These are phyloP conservation scores for Sarcophaga rosellei DNA, from an alignment of 2,888 invertebrate species.

Conservation along the genomic window DNA sequence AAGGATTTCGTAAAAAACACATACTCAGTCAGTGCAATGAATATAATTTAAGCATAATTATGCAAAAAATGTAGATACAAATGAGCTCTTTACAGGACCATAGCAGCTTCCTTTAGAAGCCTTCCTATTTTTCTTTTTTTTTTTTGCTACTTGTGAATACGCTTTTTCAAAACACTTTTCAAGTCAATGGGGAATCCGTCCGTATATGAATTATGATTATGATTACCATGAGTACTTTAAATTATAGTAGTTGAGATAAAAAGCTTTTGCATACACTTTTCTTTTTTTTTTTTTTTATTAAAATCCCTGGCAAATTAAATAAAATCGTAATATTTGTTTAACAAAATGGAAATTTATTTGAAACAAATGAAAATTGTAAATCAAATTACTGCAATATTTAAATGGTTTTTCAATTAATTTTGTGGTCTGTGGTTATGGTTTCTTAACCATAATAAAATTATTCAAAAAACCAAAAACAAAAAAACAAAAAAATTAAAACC, in stretches of 20 bases:
- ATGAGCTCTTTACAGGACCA: background rate
- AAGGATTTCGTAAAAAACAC: background rate
- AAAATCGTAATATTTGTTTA: background rate
- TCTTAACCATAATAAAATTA: slow-evolving; percentile 59
- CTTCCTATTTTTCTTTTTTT: no score
- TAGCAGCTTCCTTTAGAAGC: no score
- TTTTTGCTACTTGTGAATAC: background rate
- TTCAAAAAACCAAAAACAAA: slow-evolving; percentile 38
- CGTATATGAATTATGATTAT: background rate
- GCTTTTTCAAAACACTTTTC: background rate
- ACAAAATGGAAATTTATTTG: slow-evolving; percentile 35
- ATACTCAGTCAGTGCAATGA: slow-evolving; percentile 38
- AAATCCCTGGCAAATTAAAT: background rate
- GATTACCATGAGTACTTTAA: slow-evolving; percentile 47
- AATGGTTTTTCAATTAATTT: slow-evolving; percentile 63
- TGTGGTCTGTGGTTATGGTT: slow-evolving; percentile 41
- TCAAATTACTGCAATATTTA: slow-evolving; percentile 29
- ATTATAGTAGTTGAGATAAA: slow-evolving; percentile 45
- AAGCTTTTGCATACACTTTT: slow-evolving; percentile 30
- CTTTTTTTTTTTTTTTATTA: background rate
- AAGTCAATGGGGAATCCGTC: background rate
- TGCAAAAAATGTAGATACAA: slow-evolving; percentile 2
- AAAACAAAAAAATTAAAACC: slow-evolving; percentile 41
- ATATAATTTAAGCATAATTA: slow-evolving; percentile 53
- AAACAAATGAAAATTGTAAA: slow-evolving; percentile 39